A percentile compares a stretch with the other conserved stretches of the same genome.
Conservation (phyloP, 2,113 vertebrate genomes). For the Osmerus mordax region DNA sequence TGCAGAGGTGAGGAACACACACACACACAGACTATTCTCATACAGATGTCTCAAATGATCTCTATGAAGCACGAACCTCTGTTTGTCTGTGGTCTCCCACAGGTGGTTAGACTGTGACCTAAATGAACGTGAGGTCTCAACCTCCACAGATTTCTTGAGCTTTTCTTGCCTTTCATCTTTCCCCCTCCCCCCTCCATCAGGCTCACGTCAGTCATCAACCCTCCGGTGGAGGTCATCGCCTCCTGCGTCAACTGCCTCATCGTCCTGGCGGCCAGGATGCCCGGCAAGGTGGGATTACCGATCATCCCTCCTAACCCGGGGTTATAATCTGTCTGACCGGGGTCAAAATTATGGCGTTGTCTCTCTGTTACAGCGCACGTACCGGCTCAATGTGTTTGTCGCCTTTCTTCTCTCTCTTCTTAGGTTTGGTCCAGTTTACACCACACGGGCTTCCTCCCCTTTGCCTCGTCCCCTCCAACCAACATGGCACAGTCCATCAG, state of each 20-base stretch:
- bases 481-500: conserved; percentile 87
- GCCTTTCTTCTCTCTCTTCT: background rate
- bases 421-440: conserved; percentile 97
- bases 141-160: background rate
- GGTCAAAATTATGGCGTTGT: no score
- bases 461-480: conserved; percentile 83
- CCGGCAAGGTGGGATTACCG: conserved; percentile 81
- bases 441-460: conserved; percentile 94
- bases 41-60: background rate
- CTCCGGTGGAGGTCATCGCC: conserved; percentile 92
- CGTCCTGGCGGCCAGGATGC: conserved; percentile 87
- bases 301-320: background rate
- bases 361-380: no score
- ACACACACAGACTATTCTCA: background rate
- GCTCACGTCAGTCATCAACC: conserved; percentile 89
- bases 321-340: no score
- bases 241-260: conserved; percentile 94
- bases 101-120: background rate
- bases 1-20: conserved; percentile 81
- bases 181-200: conserved; percentile 55
- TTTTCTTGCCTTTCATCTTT: background rate
- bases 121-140: background rate
- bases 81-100: background rate
- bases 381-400: background rate
- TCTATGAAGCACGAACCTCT: no score